Conservation (phyloP, 2,888 invertebrate genomes). For the Cryptocephalus moraei region DNA sequence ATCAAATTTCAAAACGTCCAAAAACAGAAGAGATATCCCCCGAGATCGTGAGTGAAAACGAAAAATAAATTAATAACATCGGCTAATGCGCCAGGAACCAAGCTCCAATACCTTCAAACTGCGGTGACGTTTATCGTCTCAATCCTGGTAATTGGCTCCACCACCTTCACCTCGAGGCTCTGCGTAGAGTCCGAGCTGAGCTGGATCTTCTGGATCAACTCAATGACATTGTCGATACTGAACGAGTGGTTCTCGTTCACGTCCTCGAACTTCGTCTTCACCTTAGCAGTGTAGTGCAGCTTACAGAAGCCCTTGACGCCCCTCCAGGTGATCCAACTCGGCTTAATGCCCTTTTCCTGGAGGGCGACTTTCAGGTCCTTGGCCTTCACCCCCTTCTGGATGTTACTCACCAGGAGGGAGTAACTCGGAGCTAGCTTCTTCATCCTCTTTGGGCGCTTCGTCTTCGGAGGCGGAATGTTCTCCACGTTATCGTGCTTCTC, state of each 20-base stretch:
- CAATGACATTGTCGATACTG: conserved; percentile 41
- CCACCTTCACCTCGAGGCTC: conserved; percentile 37
- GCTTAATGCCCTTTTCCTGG: conserved; percentile 63
- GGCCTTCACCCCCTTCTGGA: conserved; percentile 59
- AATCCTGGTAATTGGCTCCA: conserved; percentile 42
- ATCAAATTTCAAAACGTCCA: too few species aligned
- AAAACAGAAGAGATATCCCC: too few species aligned
- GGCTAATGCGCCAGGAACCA: too few species aligned
- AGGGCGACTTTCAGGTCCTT: conserved; percentile 66
- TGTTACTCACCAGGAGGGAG: conserved; percentile 57
- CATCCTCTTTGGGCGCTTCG: conserved; percentile 3
- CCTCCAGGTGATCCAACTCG: conserved; percentile 64
- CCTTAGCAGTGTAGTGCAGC: conserved; percentile 62
- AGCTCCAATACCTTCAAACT: conserved; percentile 26
- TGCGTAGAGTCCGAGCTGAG: conserved; percentile 32
- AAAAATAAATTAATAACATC: too few species aligned
- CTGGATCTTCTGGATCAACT: conserved; percentile 39
- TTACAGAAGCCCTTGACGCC: conserved; percentile 39
- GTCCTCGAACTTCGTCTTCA: conserved; percentile 10
- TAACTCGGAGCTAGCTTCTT: conserved; percentile 40
- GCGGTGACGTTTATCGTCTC: conserved; percentile 43
- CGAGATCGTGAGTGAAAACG: too few species aligned
- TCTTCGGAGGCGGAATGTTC: conserved; percentile 7
- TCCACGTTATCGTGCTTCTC: conserved; percentile 5
- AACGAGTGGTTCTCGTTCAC: conserved; percentile 21